These are phyloP conservation scores for Drosophila nigromelanica DNA, from an alignment of 1,140 invertebrate species.

Conservation along the genomic window DNA sequence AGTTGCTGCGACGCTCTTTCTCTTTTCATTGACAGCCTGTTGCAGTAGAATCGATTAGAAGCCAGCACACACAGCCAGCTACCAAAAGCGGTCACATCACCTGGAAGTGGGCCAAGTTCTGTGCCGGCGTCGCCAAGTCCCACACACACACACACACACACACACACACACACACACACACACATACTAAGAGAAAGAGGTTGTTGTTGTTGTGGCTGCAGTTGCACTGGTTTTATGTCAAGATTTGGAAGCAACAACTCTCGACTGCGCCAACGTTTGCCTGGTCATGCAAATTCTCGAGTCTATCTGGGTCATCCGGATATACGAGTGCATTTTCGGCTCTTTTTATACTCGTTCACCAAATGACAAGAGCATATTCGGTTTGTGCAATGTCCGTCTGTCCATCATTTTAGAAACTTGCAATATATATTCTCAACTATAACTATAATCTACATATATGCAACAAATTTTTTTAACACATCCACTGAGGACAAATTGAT, in stretches of 20 bases:
- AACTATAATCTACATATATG: too few relatives aligned
- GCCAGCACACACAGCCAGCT: conserved; percentile 23
- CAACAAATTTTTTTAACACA: too few relatives aligned
- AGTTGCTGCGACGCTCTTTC: conserved; percentile 18
- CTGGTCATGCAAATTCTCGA: conserved; percentile 65
- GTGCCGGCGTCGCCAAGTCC: conserved; percentile 14
- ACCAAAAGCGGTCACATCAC: conserved; percentile 63
- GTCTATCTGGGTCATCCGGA: conserved; percentile 68
- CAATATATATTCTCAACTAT: too few relatives aligned
- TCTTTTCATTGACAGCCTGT: conserved; percentile 33
- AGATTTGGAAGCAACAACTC: conserved; percentile 17
- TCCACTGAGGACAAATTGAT: too few relatives aligned
- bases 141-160: conserved; percentile 34
- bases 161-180: conserved; percentile 20
- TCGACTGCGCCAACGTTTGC: conserved; percentile 7
- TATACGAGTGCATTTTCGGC: conserved; percentile 44
- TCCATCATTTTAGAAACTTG: too few relatives aligned
- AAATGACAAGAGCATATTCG: too few relatives aligned
- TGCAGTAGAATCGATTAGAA: conserved; percentile 41
- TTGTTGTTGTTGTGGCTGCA: conserved; percentile 24
- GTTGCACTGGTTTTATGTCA: conserved; percentile 24
- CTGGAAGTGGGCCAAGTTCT: conserved; percentile 71
- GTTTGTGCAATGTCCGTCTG: too few relatives aligned
- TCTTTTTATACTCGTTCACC: conserved; percentile 6
- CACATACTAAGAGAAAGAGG: conserved; percentile 21